Evolutionary conservation across 2,797 vertebrate genomes (phyloP), one percentile per base, ranked within the genome.

Genomic region (Scolopax bukidnonensis): DNA sequence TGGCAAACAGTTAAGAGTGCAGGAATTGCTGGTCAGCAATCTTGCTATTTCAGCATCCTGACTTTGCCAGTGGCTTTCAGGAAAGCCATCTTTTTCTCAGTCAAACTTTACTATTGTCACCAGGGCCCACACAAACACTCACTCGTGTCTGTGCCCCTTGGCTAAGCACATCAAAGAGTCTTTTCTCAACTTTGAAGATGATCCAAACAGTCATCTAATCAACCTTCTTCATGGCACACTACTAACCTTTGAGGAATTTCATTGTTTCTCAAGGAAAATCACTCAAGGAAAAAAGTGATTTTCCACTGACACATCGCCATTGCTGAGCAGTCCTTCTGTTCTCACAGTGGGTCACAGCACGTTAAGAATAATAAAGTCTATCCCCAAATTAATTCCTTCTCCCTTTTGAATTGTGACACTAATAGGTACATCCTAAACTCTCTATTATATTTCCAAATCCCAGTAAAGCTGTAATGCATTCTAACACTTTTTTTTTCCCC

Each of bases 1-100:
- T 95, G 94, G 89, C 87, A 76, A 86, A 43, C 13, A 36, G 84
- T 23, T 78, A 16, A 67, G 59, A 87, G 83, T 10, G n/a, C 87
- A 90, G 80, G 84, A 94, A 95, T 3, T 84, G 76, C 70, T 89
- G 85, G 84, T 94, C 89, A 95, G 92, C 92, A 95, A 61, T 87
- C 68, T 68, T 64, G 73, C 76, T 89, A 65, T 36, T 76, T 74
- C 94, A 93, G 89, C 80, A 59, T 6, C 69, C 65, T 40, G 65
- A 9, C 60, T 71, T 24, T 93, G 92, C 76, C 92, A 95, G 82
- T 2, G 0, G 76, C 82, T 91, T 83, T 86, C 89, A 94, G 82
- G 60, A 91, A 93, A 92, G 28, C 23, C 71, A 53, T 51, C 33
- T 64, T 56, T 36, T 60, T 48, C 81, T 68, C 1, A 4, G 76